phyloP scores from a whole-genome alignment of 23 tunicate species.

The Phallusia fumigata region DNA sequence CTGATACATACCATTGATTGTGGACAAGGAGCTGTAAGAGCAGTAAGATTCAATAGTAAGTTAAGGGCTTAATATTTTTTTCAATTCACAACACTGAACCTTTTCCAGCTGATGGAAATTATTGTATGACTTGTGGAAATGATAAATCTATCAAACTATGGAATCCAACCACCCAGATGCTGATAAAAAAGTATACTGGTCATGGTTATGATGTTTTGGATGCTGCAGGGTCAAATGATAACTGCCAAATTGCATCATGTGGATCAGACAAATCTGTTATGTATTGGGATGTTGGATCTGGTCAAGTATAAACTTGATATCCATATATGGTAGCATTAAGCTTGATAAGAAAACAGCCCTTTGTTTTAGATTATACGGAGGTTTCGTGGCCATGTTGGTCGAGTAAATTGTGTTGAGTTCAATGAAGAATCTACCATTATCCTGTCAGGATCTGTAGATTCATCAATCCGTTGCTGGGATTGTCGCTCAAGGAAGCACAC shows the following conservation, averaged over 20 bases:
- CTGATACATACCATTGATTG: slow-evolving; percentile 59
- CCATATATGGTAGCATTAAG: too few relatives aligned
- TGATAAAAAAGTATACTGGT: slow-evolving; percentile 89
- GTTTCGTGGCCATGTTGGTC: slow-evolving; percentile 97
- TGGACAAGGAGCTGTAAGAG: slow-evolving; percentile 86
- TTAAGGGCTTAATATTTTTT: not conserved
- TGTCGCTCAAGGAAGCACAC: slow-evolving; percentile 70
- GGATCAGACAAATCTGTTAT: slow-evolving; percentile 91
- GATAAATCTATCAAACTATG: slow-evolving; percentile 95
- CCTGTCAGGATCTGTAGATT: slow-evolving; percentile 92
- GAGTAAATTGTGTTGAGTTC: slow-evolving; percentile 90
- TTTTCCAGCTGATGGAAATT: slow-evolving; percentile 71
- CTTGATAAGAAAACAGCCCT: not conserved
- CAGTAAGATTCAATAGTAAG: slow-evolving; percentile 84
- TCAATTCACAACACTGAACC: not conserved
- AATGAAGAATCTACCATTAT: slow-evolving; percentile 97
- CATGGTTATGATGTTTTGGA: slow-evolving; percentile 97
- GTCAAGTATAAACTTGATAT: too few relatives aligned
- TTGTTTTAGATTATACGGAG: slow-evolving; percentile 65
- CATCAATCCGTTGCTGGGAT: slow-evolving; percentile 91
- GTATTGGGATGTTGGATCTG: slow-evolving; percentile 93
- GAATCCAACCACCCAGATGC: slow-evolving; percentile 78
- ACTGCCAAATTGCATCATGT: slow-evolving; percentile 82
- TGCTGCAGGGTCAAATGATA: slow-evolving; percentile 77
- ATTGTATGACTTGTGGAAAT: slow-evolving; percentile 91